Evolutionary conservation across 2,888 invertebrate species (phyloP), one percentile per base, ranked within the genome.

Genomic region (Drosophila helvetica): DNA sequence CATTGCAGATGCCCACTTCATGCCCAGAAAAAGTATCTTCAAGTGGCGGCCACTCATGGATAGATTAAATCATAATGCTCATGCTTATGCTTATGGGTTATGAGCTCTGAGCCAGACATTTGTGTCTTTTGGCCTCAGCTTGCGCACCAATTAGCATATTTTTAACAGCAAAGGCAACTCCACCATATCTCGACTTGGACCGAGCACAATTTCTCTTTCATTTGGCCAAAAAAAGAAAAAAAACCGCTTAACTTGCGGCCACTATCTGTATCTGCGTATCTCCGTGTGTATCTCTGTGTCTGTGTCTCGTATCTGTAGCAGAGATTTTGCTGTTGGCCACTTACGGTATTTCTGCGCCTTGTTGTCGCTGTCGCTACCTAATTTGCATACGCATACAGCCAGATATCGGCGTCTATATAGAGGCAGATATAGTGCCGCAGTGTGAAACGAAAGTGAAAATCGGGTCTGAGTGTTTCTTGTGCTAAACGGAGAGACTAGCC

Each of bases 191-290:
- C 75, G 66, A 75, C 68, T 67, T 56, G 71, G 53, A 17, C 38
- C 78, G 70, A 72, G 57, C 77, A 85, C 80, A 83, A 83, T 84
- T 84, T 84, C 83, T 84, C 83, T 84, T 84, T 84, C 83, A 80
- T 88, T 88, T 86, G 80, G 83, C 83, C 74, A 83, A 83, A 86
- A 43, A 45, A 18, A n/a, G 15, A 54, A 63, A 71, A 64, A 68
- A 22, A 70, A 75, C 78, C 81, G 71, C 76, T 80, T 84, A 84
- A 76, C 80, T 73, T 57, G 68, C 78, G 63, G 67, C 63, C 30
- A 51, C 17, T 18, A 42, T 50, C 45, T 18, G 56, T 33, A 33
- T 12, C 42, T 33, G 22, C 15, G 33, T 33, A 10, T 53, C 64
- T 69, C 22, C 22, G 22, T 22, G 69, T 74, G 78, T 69, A 63